Percentiles rank a stretch among this genome's conserved stretches.
Evolutionary conservation across 2,888 invertebrate species (phyloP).

Genomic region (Orthosia gothica): DNA sequence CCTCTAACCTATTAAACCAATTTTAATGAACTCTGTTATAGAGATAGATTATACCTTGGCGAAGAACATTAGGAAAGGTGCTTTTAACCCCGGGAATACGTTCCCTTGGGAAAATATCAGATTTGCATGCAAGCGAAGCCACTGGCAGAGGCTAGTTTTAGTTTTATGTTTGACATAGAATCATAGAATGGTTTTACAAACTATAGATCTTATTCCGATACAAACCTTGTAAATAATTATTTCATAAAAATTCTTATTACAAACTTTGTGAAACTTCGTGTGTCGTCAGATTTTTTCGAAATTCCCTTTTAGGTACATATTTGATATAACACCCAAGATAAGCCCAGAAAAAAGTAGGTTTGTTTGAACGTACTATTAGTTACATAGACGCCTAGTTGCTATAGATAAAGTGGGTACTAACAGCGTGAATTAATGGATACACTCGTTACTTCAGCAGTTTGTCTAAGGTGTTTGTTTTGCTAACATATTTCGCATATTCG

Average conservation of each 20-base stretch:
- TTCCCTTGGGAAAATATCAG: too few relatives aligned
- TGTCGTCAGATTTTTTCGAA: conserved; percentile 18
- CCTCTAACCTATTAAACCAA: too few relatives aligned
- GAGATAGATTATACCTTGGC: too few relatives aligned
- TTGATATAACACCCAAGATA: conserved; percentile 61
- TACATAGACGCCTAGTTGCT: conserved; percentile 49
- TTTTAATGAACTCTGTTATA: too few relatives aligned
- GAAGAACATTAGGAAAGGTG: too few relatives aligned
- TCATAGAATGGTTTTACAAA: too few relatives aligned
- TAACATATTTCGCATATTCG: conserved; percentile 7
- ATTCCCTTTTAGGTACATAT: conserved; percentile 53
- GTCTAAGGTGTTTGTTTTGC: conserved; percentile 3
- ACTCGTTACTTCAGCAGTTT: conserved; percentile 21
- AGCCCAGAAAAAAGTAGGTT: conserved; percentile 60
- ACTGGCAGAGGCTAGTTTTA: too few relatives aligned
- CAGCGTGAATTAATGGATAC: conserved; percentile 30
- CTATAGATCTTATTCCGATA: too few relatives aligned
- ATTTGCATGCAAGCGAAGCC: too few relatives aligned
- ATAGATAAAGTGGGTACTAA: conserved; percentile 49
- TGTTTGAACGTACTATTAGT: conserved; percentile 59
- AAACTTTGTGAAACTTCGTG: background rate
- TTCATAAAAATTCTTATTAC: background rate
- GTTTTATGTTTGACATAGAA: too few relatives aligned
- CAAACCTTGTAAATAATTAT: background rate
- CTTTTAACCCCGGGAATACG: too few relatives aligned